Conservation (phyloP, 2,888 invertebrate species). For the Melipona bicolor region DNA sequence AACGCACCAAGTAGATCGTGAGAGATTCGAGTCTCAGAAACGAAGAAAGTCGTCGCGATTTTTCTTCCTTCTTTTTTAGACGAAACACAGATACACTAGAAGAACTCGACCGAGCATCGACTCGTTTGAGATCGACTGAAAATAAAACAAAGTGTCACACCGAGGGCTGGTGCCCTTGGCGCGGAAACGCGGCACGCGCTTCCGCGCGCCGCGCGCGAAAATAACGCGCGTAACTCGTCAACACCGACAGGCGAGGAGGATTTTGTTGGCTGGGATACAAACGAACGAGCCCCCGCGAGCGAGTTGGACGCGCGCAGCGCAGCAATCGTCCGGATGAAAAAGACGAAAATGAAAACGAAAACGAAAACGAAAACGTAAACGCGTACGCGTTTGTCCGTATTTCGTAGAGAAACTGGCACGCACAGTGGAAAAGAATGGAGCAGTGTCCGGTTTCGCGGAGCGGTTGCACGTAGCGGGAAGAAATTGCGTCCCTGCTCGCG, state of each 20-base stretch:
- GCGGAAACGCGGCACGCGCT: constrained; percentile 15
- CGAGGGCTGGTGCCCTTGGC: background rate
- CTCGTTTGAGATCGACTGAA: no score
- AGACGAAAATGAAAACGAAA: no score
- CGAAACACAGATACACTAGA: no score
- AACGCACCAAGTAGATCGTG: no score
- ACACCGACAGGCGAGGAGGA: background rate
- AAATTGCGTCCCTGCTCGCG: background rate
- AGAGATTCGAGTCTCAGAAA: no score
- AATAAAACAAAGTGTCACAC: no score
- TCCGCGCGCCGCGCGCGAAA: constrained; percentile 47
- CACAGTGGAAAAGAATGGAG: background rate
- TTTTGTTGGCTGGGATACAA: constrained; percentile 37
- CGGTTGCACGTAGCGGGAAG: background rate
- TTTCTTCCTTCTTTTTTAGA: no score
- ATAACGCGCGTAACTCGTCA: constrained; percentile 35
- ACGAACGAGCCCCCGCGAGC: background rate
- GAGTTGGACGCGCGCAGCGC: background rate
- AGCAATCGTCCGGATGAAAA: background rate
- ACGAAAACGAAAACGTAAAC: background rate
- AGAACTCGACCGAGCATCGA: no score
- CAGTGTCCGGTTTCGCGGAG: constrained; percentile 11
- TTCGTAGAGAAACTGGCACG: background rate
- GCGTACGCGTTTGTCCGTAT: background rate
- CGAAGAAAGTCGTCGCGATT: no score